phyloP scores from a whole-genome alignment of 2,888 invertebrate species.

The Panopea generosa region DNA sequence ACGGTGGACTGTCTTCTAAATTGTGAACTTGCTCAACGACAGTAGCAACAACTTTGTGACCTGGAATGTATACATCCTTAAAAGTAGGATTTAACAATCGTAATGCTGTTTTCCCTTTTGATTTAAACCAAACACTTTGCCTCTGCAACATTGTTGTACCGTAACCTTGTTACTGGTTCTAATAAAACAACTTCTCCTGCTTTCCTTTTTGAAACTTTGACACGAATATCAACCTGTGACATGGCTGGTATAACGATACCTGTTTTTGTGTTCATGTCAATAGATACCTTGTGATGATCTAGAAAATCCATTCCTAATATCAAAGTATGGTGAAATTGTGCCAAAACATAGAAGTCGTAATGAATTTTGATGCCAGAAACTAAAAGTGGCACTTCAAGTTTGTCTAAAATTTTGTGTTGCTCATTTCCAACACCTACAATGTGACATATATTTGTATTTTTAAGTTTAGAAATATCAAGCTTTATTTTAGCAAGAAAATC shows the following conservation, averaged over 20 bases:
- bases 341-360: no score
- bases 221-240: not conserved
- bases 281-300: not conserved
- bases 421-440: no score
- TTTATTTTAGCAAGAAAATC: no score
- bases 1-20: no score
- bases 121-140: not conserved
- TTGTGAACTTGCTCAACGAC: no score
- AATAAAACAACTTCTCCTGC: not conserved
- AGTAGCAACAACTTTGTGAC: no score
- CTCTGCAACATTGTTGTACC: not conserved
- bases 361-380: no score
- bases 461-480: no score
- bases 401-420: no score
- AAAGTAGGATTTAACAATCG: slow-evolving; percentile 11
- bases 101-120: not conserved
- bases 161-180: not conserved
- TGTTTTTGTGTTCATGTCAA: not conserved
- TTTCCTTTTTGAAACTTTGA: not conserved
- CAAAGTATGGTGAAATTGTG: slow-evolving; percentile 8
- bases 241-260: not conserved
- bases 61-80: not conserved
- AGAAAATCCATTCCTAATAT: slow-evolving; percentile 15
- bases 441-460: no score
- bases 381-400: no score